Percentiles rank a stretch among this genome's conserved stretches.
These are phyloP conservation scores for Minunthozetes semirufus DNA, from an alignment of 2,888 invertebrate species.

Conservation along the genomic window DNA sequence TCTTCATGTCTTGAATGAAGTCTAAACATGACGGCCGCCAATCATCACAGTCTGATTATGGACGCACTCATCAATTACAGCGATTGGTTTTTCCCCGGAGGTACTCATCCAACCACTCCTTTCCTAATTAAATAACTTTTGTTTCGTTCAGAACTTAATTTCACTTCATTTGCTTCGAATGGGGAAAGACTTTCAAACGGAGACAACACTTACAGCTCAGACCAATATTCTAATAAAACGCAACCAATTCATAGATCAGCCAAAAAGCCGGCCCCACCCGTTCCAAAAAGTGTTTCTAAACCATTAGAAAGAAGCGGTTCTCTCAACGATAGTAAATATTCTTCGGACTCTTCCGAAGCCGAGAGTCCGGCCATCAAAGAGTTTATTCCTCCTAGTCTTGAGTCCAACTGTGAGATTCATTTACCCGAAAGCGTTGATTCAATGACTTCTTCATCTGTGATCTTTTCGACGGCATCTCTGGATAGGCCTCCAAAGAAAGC, in stretches of 20 bases:
- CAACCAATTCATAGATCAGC: constrained; percentile 58
- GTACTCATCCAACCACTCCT: constrained; percentile 29
- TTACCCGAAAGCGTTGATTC: background rate
- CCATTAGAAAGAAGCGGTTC: constrained; percentile 8
- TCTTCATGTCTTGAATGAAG: constrained; percentile 43
- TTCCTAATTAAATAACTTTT: background rate
- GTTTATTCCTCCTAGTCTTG: background rate
- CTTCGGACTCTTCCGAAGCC: background rate
- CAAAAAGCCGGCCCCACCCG: constrained; percentile 58
- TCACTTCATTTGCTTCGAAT: background rate
- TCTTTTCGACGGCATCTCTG: constrained; percentile 10
- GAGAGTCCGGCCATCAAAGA: background rate
- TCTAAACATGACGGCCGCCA: constrained; percentile 72
- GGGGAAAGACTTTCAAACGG: constrained; percentile 20
- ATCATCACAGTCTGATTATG: constrained; percentile 74
- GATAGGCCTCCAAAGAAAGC: background rate
- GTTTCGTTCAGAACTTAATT: background rate
- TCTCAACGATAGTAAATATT: background rate
- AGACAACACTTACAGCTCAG: background rate
- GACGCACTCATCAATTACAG: constrained; percentile 71
- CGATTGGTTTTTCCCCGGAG: constrained; percentile 72
- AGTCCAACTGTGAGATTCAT: background rate
- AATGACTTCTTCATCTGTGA: background rate
- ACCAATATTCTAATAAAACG: constrained; percentile 52
- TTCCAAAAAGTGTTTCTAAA: constrained; percentile 40